Base-by-base conservation (phyloP, 2,113 vertebrate species). In the Aptenodytes forsteri region DNA sequence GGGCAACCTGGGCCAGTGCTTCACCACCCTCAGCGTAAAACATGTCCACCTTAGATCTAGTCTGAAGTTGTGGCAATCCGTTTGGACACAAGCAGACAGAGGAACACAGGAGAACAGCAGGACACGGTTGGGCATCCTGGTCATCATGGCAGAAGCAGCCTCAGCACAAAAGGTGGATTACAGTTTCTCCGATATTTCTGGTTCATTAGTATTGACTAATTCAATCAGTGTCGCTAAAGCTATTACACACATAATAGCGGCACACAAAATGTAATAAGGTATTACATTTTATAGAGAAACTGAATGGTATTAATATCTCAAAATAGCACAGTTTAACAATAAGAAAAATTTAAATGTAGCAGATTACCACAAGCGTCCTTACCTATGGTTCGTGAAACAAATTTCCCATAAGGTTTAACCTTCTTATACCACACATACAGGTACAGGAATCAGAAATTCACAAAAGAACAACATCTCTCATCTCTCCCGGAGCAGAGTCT, bases 161-260 rank as follows among this genome's bases (percentile, higher is more conserved):
- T 22, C 30, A 20, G 83, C 62, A 59, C 20, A 58, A 36, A 77
- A 62, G 11, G 17, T 6, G 9, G 17, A 55, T 55, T 76, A 64
- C 49, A 27, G 38, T 42, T 72, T 54, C 61, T 59, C 54, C 29
- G 49, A 7, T 49, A 38, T n/a, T 75, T 54, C 66, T 65, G 49
- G 54, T 19, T 87, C 34, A 15, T 49, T 58, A 54, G 2, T 29
- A 34, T 16, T 69, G 73, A 54, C 32, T 61, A 59, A 81, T 38
- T 59, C 50, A 54, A 40, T 19, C 49, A 17, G 13, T 6, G 8
- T 26, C 55, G 34, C 52, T 54, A 65, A 69, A 36, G 32, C 23
- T n/a, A 20, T 52, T 59, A 65, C 30, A 56, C 2, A 54, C 30
- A 38, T 17, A 55, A 52, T 2, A 64, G 58, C 0, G 0, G 44